Evolutionary conservation across 1,140 invertebrate genomes (phyloP).

Genomic region (Penaeus japonicus): DNA sequence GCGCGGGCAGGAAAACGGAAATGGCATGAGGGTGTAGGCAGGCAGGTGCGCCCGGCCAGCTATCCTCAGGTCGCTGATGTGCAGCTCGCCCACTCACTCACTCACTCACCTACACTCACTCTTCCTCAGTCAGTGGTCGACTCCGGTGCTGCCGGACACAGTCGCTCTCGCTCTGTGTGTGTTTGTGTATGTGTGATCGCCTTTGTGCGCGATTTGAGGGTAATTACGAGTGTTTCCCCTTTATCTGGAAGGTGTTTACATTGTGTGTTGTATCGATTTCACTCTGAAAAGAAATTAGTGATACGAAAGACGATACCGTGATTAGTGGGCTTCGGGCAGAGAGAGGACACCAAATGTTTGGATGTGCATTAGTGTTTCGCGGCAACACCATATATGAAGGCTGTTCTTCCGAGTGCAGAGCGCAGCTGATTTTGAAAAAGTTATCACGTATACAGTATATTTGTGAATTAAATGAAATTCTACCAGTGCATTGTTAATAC

Average conservation of each 20-base stretch:
- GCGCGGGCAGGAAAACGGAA: conserved; percentile 41
- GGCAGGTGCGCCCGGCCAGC: conserved; percentile 24
- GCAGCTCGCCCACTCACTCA: not conserved
- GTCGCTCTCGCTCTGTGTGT: not conserved
- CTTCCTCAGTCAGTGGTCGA: not conserved
- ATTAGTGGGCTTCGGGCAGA: no score
- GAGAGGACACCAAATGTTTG: no score
- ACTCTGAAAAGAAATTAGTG: no score
- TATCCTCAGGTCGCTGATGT: not conserved
- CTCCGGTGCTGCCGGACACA: not conserved
- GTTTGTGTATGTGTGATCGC: not conserved
- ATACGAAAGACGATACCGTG: no score
- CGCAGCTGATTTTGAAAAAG: no score
- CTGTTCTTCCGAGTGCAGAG: no score
- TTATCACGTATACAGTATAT: no score
- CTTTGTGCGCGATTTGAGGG: not conserved
- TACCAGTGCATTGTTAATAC: no score
- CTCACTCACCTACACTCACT: conserved; percentile 41
- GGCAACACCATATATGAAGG: no score
- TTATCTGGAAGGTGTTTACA: not conserved
- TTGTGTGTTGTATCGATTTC: no score
- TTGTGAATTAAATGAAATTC: no score
- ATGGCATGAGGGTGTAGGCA: not conserved
- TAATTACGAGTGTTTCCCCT: not conserved
- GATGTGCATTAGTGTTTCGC: no score